Base-by-base conservation (phyloP, 2,888 invertebrate species). In the Hylaea fasciaria region DNA sequence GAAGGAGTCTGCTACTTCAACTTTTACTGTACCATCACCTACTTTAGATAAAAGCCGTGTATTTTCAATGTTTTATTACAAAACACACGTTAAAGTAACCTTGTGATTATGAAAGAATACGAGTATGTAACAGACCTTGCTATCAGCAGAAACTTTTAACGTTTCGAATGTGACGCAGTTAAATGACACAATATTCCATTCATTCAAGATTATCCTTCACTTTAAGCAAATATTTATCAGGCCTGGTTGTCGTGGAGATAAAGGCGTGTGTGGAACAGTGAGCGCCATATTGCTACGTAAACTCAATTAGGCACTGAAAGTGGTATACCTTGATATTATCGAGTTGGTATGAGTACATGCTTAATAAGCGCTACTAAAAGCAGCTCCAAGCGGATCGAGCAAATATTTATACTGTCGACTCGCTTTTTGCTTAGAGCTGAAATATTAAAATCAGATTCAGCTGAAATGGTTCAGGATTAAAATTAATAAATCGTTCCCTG, bases 301-400 rank as follows among this genome's bases (percentile, higher is more conserved):
- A 79, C 80, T 32, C 32, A 32, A 8, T 22, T 22, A 70, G 64
- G 66, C 71, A 74, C 86, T 82, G 85, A 91, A 91, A 90, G 90
- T 89, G 82, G 91, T 86, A 89, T 87, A 78, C 91, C 91, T 91
- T 91, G 91, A 85, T 88, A 82, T 82, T 45, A 85, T 85, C 82
- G 80, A 77, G 77, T 83, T 80, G 80, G 76, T 77, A 73, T 73
- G 71, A 76, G 73, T 81, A 80, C 78, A 78, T 81, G 79, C 73
- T 78, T 78, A 80, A 83, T 86, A 82, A 85, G 77, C 73, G 67
- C 68, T 65, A 72, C 74, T 75, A 79, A 82, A 78, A 76, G 70
- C 72, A 29, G 55, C 69, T 78, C 73, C 69, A 57, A 76, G 72
- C 74, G 76, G 73, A 80, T 81, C 80, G 77, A 79, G 74, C 75